These are phyloP conservation scores for Argyrosomus regius DNA, from an alignment of 2,797 vertebrate genomes.

Conservation along the genomic window DNA sequence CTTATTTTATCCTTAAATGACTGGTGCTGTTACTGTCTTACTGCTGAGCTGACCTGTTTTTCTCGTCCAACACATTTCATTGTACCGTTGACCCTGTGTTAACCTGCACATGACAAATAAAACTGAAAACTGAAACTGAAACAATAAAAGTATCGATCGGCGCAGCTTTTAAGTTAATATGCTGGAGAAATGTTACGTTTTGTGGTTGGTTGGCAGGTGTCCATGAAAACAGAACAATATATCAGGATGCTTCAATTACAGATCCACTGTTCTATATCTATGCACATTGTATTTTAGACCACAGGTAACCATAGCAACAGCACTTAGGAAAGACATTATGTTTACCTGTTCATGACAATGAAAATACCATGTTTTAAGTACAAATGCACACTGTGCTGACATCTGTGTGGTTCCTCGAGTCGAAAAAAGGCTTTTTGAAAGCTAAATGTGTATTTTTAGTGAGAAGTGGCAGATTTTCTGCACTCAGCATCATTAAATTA, in stretches of 20 bases:
- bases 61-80: no score
- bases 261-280: not conserved
- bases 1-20: no score
- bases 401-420: not conserved
- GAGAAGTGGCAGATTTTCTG: not conserved
- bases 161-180: slow-evolving; percentile 1
- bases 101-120: no score
- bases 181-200: not conserved
- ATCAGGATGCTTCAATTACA: not conserved
- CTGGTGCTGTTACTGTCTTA: no score
- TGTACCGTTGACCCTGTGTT: no score
- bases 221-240: not conserved
- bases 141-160: not conserved
- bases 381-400: not conserved
- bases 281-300: not conserved
- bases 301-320: slow-evolving; percentile 11
- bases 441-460: not conserved
- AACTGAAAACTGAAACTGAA: no score
- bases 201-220: not conserved
- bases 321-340: not conserved
- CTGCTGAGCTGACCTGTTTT: no score
- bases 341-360: not conserved
- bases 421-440: not conserved
- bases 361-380: not conserved
- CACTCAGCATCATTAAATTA: slow-evolving; percentile 12